phyloP scores from a whole-genome alignment of 1,140 invertebrate species.

The Pollicipes pollicipes region DNA sequence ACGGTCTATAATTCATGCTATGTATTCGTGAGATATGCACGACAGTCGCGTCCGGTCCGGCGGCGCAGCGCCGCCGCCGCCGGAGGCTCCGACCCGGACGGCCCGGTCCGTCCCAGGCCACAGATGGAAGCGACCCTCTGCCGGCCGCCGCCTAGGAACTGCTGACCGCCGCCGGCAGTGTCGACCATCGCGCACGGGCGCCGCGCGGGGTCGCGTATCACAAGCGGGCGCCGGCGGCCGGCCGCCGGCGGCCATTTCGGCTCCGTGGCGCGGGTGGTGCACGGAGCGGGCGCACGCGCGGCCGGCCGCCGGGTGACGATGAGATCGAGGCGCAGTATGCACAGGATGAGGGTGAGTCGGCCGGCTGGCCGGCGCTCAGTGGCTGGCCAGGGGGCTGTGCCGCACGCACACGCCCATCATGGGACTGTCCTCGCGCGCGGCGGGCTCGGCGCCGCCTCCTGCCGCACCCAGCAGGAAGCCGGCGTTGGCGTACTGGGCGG shows the following conservation, averaged over 20 bases:
- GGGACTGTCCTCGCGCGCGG: not conserved
- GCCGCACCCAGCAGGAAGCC: not conserved
- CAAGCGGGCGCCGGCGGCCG: not conserved
- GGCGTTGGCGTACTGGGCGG: not conserved
- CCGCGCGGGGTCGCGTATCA: not conserved
- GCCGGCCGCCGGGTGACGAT: not conserved
- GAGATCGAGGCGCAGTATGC: not conserved
- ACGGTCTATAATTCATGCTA: too few species aligned
- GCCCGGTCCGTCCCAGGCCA: too few species aligned
- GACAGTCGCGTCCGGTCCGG: too few species aligned
- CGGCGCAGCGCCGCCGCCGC: too few species aligned
- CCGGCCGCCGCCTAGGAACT: too few species aligned
- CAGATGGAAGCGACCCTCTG: too few species aligned
- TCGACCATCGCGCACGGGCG: too few species aligned
- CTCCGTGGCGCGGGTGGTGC: too few species aligned
- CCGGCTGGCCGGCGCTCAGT: not conserved
- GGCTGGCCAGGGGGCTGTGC: not conserved
- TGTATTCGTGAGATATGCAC: too few species aligned
- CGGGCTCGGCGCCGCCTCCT: not conserved
- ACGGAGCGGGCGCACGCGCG: too few species aligned
- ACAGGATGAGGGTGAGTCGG: not conserved
- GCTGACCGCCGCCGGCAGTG: not conserved
- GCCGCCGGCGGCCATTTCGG: too few species aligned
- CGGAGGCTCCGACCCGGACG: too few species aligned
- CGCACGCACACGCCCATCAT: not conserved